Conservation (phyloP, 2,797 vertebrate genomes). For the Catostomus latipinnis region DNA sequence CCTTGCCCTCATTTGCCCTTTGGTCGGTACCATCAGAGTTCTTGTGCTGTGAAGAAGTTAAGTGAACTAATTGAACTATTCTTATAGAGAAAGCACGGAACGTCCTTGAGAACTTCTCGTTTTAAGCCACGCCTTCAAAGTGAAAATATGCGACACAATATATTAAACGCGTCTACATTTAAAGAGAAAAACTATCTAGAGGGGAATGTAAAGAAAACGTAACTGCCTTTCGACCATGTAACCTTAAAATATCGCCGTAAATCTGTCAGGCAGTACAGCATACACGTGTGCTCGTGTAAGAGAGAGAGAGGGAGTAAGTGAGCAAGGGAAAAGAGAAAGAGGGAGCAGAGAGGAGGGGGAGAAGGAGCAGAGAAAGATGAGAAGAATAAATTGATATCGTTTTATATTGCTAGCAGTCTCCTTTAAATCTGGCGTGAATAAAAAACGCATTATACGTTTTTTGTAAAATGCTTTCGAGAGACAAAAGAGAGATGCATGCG, state of each 20-base stretch:
- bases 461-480: neutral
- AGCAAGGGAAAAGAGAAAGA: neutral
- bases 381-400: constrained; percentile 9
- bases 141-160: constrained; percentile 63
- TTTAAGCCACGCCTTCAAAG: constrained; percentile 71
- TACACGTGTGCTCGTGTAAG: constrained; percentile 25
- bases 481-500: neutral
- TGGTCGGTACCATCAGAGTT: constrained; percentile 69
- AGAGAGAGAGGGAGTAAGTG: constrained; percentile 7
- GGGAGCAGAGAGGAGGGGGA: constrained; percentile 18
- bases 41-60: constrained; percentile 24
- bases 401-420: constrained; percentile 14
- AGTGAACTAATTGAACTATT: constrained; percentile 76
- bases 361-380: constrained; percentile 3
- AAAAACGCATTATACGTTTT: neutral
- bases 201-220: constrained; percentile 65
- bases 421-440: constrained; percentile 12
- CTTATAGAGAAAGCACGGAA: constrained; percentile 69
- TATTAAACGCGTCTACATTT: constrained; percentile 61
- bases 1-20: constrained; percentile 70
- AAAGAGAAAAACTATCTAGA: constrained; percentile 74
- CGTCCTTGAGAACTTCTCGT: constrained; percentile 77
- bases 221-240: constrained; percentile 73
- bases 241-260: constrained; percentile 67
- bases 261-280: constrained; percentile 41